A percentile compares a stretch with the other conserved stretches of the same genome.
phyloP scores from a whole-genome alignment of 2,113 vertebrate species.

The Cariama cristata region DNA sequence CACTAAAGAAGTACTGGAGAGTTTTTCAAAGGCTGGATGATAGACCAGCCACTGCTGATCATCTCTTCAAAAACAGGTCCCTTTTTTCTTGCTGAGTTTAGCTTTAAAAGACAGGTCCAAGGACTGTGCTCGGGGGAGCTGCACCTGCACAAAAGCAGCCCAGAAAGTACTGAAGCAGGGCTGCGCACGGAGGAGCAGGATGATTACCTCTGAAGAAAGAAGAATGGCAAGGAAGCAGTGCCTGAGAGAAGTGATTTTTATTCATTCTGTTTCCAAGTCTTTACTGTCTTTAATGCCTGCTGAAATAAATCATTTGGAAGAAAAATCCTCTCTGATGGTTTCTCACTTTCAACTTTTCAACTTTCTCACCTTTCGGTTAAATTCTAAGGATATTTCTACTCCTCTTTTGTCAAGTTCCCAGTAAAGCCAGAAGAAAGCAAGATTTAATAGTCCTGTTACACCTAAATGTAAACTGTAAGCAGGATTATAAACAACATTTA shows the following conservation, averaged over 20 bases:
- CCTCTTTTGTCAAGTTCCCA: not conserved
- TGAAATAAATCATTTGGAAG: not conserved
- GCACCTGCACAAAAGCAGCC: not conserved
- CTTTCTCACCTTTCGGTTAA: not conserved
- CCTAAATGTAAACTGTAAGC: not conserved
- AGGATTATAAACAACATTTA: not conserved
- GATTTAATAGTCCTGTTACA: not conserved
- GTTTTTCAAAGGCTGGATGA: not conserved
- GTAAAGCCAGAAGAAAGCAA: not conserved
- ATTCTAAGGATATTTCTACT: not conserved
- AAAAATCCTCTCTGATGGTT: not conserved
- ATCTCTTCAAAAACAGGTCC: not conserved
- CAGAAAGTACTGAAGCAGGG: not conserved
- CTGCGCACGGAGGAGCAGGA: not conserved
- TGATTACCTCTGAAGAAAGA: not conserved
- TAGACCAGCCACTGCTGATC: not conserved
- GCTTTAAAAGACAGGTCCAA: not conserved
- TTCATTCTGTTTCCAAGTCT: not conserved
- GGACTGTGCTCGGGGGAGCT: not conserved
- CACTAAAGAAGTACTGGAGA: not conserved
- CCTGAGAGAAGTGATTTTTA: not conserved
- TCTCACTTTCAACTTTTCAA: not conserved
- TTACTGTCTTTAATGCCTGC: not conserved
- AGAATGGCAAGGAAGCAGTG: not conserved
- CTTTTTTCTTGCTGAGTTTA: not conserved